Conservation (phyloP, 1,140 invertebrate genomes). For the Condylostylus longicornis region DNA sequence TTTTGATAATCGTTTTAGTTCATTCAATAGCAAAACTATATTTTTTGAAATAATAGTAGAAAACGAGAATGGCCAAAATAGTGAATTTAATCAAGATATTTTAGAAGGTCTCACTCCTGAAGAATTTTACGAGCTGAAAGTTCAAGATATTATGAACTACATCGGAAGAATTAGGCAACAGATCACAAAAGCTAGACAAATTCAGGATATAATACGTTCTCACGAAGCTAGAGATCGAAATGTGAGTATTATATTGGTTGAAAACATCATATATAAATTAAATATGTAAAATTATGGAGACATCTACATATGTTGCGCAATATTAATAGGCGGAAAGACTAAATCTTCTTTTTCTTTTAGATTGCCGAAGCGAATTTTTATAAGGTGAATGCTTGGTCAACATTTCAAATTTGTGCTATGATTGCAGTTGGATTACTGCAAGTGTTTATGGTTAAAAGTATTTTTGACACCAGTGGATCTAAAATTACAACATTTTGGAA, state of each 20-base stretch:
- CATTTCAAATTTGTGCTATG: conserved; percentile 55
- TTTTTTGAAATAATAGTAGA: conserved; percentile 66
- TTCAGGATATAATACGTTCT: conserved; percentile 57
- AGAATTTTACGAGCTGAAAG: conserved; percentile 44
- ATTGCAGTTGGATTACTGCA: conserved; percentile 49
- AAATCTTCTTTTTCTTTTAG: no score
- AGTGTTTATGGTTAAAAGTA: conserved; percentile 47
- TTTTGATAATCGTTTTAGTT: conserved; percentile 69
- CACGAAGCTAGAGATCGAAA: conserved; percentile 64
- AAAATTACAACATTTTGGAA: conserved; percentile 38
- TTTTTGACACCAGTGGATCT: conserved; percentile 52
- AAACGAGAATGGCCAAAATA: conserved; percentile 32
- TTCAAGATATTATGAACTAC: conserved; percentile 47
- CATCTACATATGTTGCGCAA: no score
- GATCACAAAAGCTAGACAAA: conserved; percentile 45
- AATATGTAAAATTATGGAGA: no score
- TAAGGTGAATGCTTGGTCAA: conserved; percentile 57
- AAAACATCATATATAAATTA: no score
- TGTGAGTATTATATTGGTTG: no score
- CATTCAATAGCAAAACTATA: conserved; percentile 61
- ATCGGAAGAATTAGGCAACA: conserved; percentile 42
- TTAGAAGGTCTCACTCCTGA: conserved; percentile 32
- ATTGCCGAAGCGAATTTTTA: conserved; percentile 59
- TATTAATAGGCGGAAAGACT: no score
- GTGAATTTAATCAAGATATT: conserved; percentile 35